Conservation (phyloP, 2,888 invertebrate genomes). For the Aelia acuminata region DNA sequence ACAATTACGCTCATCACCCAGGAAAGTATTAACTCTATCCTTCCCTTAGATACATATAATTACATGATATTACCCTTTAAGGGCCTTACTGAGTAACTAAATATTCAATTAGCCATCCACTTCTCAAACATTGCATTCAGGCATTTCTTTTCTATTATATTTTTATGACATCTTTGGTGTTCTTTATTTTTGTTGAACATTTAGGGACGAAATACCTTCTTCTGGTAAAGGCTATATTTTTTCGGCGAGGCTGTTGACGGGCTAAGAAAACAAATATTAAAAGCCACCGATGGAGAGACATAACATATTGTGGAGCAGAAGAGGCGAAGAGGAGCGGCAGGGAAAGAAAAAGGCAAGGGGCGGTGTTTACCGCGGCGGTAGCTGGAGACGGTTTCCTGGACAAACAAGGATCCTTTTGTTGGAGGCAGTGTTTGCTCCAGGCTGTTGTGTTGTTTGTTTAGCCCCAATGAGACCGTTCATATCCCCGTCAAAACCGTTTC, state of each 20-base stretch:
- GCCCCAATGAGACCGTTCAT: constrained; percentile 39
- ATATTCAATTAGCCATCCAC: too few relatives aligned
- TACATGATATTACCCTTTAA: too few relatives aligned
- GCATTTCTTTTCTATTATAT: background rate
- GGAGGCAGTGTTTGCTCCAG: constrained; percentile 11
- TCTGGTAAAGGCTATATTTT: background rate
- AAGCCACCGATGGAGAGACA: background rate
- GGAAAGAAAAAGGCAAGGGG: background rate
- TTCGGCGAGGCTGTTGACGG: background rate
- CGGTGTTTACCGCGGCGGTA: constrained; percentile 28
- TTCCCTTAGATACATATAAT: too few relatives aligned
- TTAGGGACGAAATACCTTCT: background rate
- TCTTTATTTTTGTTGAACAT: background rate
- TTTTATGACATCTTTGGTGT: background rate
- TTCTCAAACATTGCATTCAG: too few relatives aligned
- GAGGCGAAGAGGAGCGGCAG: background rate
- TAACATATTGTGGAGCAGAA: constrained; percentile 9
- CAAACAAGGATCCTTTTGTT: constrained; percentile 42
- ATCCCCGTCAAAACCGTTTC: constrained; percentile 23
- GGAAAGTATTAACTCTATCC: too few relatives aligned
- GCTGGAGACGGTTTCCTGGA: constrained; percentile 46
- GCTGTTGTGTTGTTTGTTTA: constrained; percentile 41
- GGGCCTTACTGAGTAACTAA: too few relatives aligned
- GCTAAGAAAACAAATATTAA: constrained; percentile 34
- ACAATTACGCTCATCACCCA: too few relatives aligned